Evolutionary conservation across 2,797 vertebrate species (phyloP), one percentile per base, ranked within the genome.

Genomic region (Aeoliscus strigatus): DNA sequence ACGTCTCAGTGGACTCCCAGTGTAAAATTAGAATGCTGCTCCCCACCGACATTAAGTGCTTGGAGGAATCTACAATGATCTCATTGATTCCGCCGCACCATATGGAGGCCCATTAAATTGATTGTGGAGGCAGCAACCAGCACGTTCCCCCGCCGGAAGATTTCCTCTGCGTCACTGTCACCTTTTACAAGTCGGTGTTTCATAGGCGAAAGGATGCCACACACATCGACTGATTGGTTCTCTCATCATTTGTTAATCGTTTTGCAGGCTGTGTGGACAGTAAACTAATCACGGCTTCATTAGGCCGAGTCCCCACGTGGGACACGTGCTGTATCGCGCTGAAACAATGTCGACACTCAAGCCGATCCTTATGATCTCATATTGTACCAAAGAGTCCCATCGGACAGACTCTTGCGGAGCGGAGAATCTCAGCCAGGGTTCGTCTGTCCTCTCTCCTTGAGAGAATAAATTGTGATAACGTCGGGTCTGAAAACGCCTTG

Each of bases 51-150:
- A 29, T 73, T 64, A 73, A 45, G 51, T 51, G 60, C 43, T 31
- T 37, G 30, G 47, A 56, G 40, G 58, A 79, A 67, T 66, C 40
- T 5, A n/a, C 50, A 65, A 68, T 66, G 59, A 66, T 75, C 66
- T 56, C 66, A 75, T 77, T 70, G 72, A 77, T 79, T 79, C 51
- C 10, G 27, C 74, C 34, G 65, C 37, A 12, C 64, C 58, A 60
- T 61, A 52, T 45, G 58, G 72, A 67, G 47, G 45, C 66, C 60
- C 60, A 57, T 81, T 71, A 61, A 54, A 75, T 73, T 67, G 65
- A 79, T 70, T 9, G 21, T 0, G 8, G 51, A 15, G 34, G 52
- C 47, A 43, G 66, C 51, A 23, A 51, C 2, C 9, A 55, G 57
- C 66, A 51, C 40, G 44, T 21, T n/a, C n/a, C n/a, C 37, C 14